Percentiles rank a stretch among this genome's conserved stretches.
Conservation (phyloP, 2,888 invertebrate genomes). For the Malthinus seriepunctatus region DNA sequence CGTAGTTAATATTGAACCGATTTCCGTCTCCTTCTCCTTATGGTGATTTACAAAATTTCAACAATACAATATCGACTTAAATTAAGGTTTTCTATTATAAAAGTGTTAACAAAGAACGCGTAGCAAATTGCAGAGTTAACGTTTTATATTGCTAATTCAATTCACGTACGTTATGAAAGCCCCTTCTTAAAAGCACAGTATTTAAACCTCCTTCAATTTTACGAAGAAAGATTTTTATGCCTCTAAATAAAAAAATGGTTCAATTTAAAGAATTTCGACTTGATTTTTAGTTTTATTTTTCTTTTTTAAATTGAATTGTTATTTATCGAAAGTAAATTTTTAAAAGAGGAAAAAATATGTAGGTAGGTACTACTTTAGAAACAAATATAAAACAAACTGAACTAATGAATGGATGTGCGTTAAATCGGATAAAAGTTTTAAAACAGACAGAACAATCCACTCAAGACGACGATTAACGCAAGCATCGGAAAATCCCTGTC, state of each 20-base stretch:
- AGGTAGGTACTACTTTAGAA: background rate
- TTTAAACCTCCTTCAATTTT: slow-evolving; percentile 6
- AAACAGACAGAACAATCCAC: background rate
- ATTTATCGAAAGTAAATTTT: background rate
- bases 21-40: too few relatives aligned
- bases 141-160: slow-evolving; percentile 8
- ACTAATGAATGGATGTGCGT: background rate
- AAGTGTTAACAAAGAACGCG: slow-evolving; percentile 10
- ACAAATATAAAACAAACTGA: too few relatives aligned
- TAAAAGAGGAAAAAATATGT: background rate
- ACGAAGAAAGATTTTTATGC: background rate
- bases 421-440: slow-evolving; percentile 1
- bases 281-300: background rate
- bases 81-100: slow-evolving; percentile 8
- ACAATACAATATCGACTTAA: background rate
- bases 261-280: background rate
- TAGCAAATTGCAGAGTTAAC: slow-evolving; percentile 10
- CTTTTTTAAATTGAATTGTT: background rate
- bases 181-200: slow-evolving; percentile 10
- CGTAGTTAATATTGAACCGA: too few relatives aligned
- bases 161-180: slow-evolving; percentile 15
- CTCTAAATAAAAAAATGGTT: background rate
- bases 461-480: background rate
- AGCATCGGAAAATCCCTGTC: slow-evolving; percentile 1
- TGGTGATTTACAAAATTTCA: too few relatives aligned